phyloP scores from a whole-genome alignment of 2,888 invertebrate species.

The Chymomyza amoena region DNA sequence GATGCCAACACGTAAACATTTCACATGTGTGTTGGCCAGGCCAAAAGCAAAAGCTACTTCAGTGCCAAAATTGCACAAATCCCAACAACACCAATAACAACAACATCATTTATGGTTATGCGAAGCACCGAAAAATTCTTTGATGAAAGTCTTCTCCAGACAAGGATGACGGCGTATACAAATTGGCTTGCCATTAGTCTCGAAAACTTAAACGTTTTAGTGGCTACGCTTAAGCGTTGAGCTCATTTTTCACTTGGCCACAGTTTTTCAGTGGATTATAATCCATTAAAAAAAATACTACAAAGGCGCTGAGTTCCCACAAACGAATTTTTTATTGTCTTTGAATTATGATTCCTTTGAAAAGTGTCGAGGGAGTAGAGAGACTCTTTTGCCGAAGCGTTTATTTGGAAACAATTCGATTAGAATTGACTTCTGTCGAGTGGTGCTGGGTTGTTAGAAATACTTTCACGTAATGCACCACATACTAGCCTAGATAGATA shows the following conservation, averaged over 20 bases:
- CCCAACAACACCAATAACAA: conserved; percentile 21
- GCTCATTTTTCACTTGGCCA: conserved; percentile 69
- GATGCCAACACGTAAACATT: conserved; percentile 71
- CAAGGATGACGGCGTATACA: conserved; percentile 47
- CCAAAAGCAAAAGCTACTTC: conserved; percentile 40
- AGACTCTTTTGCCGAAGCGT: not conserved
- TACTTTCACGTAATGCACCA: conserved; percentile 58
- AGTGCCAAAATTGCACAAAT: conserved; percentile 23
- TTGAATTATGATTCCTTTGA: conserved; percentile 19
- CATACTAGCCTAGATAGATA: conserved; percentile 23
- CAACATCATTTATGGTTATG: conserved; percentile 66
- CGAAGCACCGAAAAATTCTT: conserved; percentile 61
- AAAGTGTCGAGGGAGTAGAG: not conserved
- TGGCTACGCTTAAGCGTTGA: conserved; percentile 66
- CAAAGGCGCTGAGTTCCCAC: conserved; percentile 47
- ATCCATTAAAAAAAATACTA: conserved; percentile 40
- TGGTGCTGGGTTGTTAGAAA: conserved; percentile 41
- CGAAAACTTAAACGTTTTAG: conserved; percentile 68
- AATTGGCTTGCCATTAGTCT: conserved; percentile 69
- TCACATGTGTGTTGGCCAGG: conserved; percentile 50
- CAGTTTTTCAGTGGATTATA: conserved; percentile 56
- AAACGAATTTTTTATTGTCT: conserved; percentile 19
- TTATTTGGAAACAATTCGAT: conserved; percentile 75
- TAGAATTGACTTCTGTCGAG: conserved; percentile 76
- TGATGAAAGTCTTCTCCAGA: conserved; percentile 53